Evolutionary conservation across 2,888 invertebrate genomes (phyloP).

Genomic region (Clanis bilineata): DNA sequence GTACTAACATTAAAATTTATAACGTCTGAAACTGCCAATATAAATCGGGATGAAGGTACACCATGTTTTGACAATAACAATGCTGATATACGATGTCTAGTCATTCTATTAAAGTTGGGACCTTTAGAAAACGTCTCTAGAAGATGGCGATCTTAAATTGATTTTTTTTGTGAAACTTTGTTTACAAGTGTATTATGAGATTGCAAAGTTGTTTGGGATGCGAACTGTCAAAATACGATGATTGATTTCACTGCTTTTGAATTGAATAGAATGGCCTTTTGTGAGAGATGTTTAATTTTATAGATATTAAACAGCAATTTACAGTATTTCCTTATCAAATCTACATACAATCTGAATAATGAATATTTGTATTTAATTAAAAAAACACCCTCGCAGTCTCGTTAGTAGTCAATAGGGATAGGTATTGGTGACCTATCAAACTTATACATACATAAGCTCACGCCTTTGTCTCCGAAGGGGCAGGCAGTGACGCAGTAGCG

Average conservation of each 20-base stretch:
- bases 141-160: constrained; percentile 16
- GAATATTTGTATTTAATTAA: too few relatives aligned
- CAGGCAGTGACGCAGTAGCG: too few relatives aligned
- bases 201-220: neutral
- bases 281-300: neutral
- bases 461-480: too few relatives aligned
- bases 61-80: constrained; percentile 27
- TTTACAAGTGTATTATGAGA: neutral
- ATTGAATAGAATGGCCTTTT: neutral
- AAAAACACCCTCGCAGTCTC: too few relatives aligned
- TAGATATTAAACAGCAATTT: too few relatives aligned
- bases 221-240: constrained; percentile 15
- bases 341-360: too few relatives aligned
- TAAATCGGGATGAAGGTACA: constrained; percentile 23
- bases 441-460: too few relatives aligned
- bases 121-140: neutral
- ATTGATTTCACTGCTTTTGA: neutral
- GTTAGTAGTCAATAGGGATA: too few relatives aligned
- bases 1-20: constrained; percentile 43
- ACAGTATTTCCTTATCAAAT: too few relatives aligned
- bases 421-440: too few relatives aligned
- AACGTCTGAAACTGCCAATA: constrained; percentile 35
- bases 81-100: constrained; percentile 33
- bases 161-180: neutral
- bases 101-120: constrained; percentile 27